phyloP scores from a whole-genome alignment of 2,797 vertebrate genomes.

The Pachyuromys duprasi region DNA sequence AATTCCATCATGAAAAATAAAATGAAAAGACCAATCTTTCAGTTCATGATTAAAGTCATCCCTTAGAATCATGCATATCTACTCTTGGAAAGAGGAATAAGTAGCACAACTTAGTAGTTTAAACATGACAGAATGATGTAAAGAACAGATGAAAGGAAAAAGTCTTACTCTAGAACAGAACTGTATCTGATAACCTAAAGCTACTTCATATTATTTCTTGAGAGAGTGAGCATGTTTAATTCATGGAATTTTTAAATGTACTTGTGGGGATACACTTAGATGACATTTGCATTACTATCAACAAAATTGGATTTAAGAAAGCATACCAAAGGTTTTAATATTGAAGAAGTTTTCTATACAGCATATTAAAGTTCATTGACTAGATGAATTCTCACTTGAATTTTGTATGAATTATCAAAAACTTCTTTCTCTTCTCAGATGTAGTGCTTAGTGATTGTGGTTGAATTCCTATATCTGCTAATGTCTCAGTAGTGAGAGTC shows the following conservation, averaged over 20 bases:
- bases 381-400: neutral
- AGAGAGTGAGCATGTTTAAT: slow-evolving; percentile 62
- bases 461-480: neutral
- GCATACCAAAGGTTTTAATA: slow-evolving; percentile 13
- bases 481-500: neutral
- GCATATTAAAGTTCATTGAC: slow-evolving; percentile 45
- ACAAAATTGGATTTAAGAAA: slow-evolving; percentile 48
- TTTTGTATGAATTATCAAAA: slow-evolving; percentile 41
- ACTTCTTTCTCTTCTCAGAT: neutral
- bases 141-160: slow-evolving; percentile 22
- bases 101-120: slow-evolving; percentile 27
- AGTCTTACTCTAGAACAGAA: slow-evolving; percentile 39
- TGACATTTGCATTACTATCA: slow-evolving; percentile 38
- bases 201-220: slow-evolving; percentile 62
- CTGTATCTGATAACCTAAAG: slow-evolving; percentile 27
- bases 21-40: neutral
- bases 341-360: slow-evolving; percentile 22
- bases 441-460: neutral
- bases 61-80: neutral
- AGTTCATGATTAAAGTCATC: slow-evolving; percentile 8
- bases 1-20: neutral
- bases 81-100: slow-evolving; percentile 17
- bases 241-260: slow-evolving; percentile 52
- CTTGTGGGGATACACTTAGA: slow-evolving; percentile 39
- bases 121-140: slow-evolving; percentile 36